These are phyloP conservation scores for Melanotaenia boesemani DNA, from an alignment of 2,797 vertebrate genomes.

Conservation along the genomic window DNA sequence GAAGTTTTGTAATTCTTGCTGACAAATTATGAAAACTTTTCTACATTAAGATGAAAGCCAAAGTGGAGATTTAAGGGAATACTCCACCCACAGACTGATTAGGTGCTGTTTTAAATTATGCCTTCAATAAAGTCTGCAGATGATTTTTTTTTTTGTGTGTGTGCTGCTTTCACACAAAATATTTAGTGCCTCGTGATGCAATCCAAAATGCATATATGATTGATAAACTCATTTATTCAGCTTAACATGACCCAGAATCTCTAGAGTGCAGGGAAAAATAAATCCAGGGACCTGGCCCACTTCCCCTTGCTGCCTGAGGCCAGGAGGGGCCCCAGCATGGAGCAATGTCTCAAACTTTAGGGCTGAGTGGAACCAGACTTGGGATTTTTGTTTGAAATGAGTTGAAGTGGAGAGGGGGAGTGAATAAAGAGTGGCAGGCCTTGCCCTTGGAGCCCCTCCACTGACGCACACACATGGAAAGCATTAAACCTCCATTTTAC, in stretches of 20 bases:
- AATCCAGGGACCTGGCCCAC: constrained; percentile 38
- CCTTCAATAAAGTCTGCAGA: neutral
- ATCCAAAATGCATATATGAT: constrained; percentile 9
- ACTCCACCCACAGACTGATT: neutral
- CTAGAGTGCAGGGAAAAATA: constrained; percentile 12
- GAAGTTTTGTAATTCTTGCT: neutral
- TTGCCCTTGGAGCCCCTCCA: constrained; percentile 66
- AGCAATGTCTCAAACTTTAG: constrained; percentile 65
- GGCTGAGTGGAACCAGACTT: constrained; percentile 83
- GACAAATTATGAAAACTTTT: neutral
- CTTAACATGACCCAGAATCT: constrained; percentile 41
- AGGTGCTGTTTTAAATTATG: neutral
- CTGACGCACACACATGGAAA: constrained; percentile 78
- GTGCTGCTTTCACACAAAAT: constrained; percentile 3
- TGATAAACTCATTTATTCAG: constrained; percentile 33
- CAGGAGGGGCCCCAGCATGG: constrained; percentile 63
- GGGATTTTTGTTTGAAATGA: constrained; percentile 66
- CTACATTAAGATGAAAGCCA: neutral
- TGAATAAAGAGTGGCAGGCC: constrained; percentile 70
- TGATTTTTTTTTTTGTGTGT: neutral
- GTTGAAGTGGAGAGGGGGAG: constrained; percentile 61
- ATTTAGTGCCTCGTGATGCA: neutral
- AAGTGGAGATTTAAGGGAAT: neutral
- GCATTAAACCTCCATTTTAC: constrained; percentile 75
- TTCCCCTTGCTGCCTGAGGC: constrained; percentile 55